phyloP scores from a whole-genome alignment of 2,113 vertebrate genomes.

The Pollimyrus isidori region DNA sequence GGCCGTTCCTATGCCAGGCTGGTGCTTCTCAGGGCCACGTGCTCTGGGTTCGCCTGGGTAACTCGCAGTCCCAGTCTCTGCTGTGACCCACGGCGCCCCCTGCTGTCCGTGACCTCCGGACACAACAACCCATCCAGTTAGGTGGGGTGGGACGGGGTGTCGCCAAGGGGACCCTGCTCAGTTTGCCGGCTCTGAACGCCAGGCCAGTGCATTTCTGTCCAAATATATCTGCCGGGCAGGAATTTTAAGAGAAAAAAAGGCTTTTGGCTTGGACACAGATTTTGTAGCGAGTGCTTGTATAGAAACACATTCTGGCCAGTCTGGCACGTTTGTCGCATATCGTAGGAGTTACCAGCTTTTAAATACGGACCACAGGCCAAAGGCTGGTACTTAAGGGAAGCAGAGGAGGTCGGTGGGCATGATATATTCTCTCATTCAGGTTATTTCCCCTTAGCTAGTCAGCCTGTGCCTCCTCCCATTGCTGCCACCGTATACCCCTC shows the following conservation, averaged over 20 bases:
- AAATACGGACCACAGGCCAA: background rate
- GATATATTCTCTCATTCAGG: background rate
- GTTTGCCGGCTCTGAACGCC: background rate
- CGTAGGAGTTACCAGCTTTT: background rate
- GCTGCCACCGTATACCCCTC: background rate
- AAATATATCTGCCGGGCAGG: background rate
- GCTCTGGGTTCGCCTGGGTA: background rate
- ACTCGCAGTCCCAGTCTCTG: background rate
- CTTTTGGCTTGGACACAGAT: background rate
- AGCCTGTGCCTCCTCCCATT: background rate
- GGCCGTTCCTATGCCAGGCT: background rate
- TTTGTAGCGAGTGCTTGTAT: background rate
- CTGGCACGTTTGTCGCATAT: background rate
- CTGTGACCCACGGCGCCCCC: background rate
- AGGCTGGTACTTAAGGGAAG: background rate
- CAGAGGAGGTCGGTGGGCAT: background rate
- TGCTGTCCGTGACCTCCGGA: background rate
- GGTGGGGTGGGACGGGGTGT: background rate
- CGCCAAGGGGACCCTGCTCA: background rate
- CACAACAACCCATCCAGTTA: background rate
- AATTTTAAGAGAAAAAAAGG: background rate
- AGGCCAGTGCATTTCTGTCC: background rate
- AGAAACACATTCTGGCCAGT: background rate
- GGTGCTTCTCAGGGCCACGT: background rate
- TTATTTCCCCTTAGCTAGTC: background rate